Base-by-base conservation (phyloP, 2,113 vertebrate genomes). In the Pogonocichla stellata region DNA sequence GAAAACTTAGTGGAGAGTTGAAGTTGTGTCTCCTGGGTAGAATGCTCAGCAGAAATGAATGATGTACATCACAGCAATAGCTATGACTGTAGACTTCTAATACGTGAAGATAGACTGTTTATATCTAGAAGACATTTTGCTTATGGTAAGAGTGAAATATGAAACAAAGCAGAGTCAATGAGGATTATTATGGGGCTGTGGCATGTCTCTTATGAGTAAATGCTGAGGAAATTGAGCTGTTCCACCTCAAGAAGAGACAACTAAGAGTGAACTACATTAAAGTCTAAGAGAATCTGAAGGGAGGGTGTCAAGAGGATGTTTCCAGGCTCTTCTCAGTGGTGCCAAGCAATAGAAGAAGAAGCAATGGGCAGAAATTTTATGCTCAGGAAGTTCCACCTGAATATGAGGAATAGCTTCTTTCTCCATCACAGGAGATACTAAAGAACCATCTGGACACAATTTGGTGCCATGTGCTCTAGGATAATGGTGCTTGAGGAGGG, bases 211-310 rank as follows among this genome's bases (percentile, higher is more conserved):
- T n/a, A 16, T 16, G 15, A 61, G 33, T 12, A 61, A 77, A 53
- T 1, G 1, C 10, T 47, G 24, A 23, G n/a, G 10, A n/a, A 70
- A 5, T 12, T 61, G 3, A 10, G 7, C n/a, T 47, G 19, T 25
- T 79, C 24, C 8, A 14, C 29, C 29, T 87, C 0, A 0, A 29
- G 23, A 45, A 70, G 23, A 61, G 28, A 47, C 6, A 17, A 24
- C 19, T 38, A 33, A 86, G 38, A 45, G 8, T 33, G 10, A 12
- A 61, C 23, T 31, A 19, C 23, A 24, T 29, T 28, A 40, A 38
- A n/a, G 4, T 33, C 12, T 28, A 47, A 45, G 29, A 38, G 23
- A 60, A 38, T 29, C 38, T 78, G 40, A 45, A 79, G 13, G 28
- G 23, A 45, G 14, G 3, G 38, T 51, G 17, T 24, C 18, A 23